These are phyloP conservation scores for Scelioninae gen. 2 DNA, from an alignment of 2,888 invertebrate genomes.

Conservation along the genomic window DNA sequence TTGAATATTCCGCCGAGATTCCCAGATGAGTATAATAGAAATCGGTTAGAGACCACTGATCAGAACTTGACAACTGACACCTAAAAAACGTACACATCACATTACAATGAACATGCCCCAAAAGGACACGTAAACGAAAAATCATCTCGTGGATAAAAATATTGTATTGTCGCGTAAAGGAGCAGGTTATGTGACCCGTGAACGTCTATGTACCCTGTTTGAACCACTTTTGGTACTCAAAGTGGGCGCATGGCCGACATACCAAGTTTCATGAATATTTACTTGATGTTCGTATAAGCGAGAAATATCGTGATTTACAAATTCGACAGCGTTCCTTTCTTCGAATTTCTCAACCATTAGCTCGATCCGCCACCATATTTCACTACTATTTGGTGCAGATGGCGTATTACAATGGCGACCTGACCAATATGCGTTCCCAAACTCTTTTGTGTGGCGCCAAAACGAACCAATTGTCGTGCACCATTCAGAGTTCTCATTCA, in stretches of 20 bases:
- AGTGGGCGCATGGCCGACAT: conserved; percentile 54
- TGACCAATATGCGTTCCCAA: conserved; percentile 34
- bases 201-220: conserved; percentile 23
- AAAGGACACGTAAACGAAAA: conserved; percentile 12
- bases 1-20: neutral
- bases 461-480: conserved; percentile 11
- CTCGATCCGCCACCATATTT: conserved; percentile 63
- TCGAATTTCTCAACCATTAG: conserved; percentile 64
- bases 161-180: conserved; percentile 12
- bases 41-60: neutral
- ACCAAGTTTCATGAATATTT: conserved; percentile 57
- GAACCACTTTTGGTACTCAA: conserved; percentile 26
- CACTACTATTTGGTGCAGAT: conserved; percentile 67
- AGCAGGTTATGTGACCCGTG: conserved; percentile 38
- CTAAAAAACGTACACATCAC: conserved; percentile 18
- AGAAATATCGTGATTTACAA: conserved; percentile 56
- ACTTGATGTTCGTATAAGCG: conserved; percentile 55
- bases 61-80: neutral
- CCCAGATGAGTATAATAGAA: neutral
- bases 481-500: neutral
- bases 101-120: neutral
- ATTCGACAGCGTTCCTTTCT: conserved; percentile 62
- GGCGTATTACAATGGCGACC: conserved; percentile 69
- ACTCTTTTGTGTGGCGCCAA: conserved; percentile 8
- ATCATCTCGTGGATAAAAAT: conserved; percentile 24